Conservation (phyloP, 2,888 invertebrate species). For the Congeria kusceri region DNA sequence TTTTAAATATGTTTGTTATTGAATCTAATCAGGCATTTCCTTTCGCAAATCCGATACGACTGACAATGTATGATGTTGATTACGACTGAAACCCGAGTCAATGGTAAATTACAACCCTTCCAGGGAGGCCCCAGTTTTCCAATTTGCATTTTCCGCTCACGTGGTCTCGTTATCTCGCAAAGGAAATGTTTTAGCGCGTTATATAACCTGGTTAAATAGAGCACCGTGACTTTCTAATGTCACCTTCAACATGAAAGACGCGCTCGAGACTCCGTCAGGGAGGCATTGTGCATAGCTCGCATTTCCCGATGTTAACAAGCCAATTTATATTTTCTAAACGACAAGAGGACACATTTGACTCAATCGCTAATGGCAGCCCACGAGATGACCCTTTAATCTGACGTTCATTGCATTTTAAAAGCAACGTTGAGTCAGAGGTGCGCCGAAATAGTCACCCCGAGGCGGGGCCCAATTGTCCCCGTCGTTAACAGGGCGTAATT, state of each 20-base stretch:
- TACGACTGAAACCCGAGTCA: no score
- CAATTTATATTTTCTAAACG: slow-evolving; percentile 65
- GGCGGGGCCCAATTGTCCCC: slow-evolving; percentile 49
- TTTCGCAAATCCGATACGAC: no score
- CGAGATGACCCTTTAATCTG: slow-evolving; percentile 66
- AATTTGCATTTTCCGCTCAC: no score
- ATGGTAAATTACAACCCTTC: no score
- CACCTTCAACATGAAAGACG: not conserved
- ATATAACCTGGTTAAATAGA: not conserved
- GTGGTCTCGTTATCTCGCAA: no score
- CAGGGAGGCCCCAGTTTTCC: no score
- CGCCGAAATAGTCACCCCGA: slow-evolving; percentile 47
- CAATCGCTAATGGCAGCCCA: slow-evolving; percentile 63
- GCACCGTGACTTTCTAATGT: slow-evolving; percentile 5
- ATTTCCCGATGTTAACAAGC: slow-evolving; percentile 65
- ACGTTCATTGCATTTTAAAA: slow-evolving; percentile 64
- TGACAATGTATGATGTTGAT: no score
- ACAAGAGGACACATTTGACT: slow-evolving; percentile 56
- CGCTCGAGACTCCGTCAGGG: slow-evolving; percentile 21
- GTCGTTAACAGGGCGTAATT: slow-evolving; percentile 65
- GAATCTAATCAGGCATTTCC: no score
- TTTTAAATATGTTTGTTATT: no score
- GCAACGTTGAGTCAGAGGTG: slow-evolving; percentile 53
- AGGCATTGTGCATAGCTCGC: slow-evolving; percentile 45
- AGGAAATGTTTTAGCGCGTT: not conserved